Conservation (phyloP, 1,140 invertebrate genomes). For the Triops longicaudatus region DNA sequence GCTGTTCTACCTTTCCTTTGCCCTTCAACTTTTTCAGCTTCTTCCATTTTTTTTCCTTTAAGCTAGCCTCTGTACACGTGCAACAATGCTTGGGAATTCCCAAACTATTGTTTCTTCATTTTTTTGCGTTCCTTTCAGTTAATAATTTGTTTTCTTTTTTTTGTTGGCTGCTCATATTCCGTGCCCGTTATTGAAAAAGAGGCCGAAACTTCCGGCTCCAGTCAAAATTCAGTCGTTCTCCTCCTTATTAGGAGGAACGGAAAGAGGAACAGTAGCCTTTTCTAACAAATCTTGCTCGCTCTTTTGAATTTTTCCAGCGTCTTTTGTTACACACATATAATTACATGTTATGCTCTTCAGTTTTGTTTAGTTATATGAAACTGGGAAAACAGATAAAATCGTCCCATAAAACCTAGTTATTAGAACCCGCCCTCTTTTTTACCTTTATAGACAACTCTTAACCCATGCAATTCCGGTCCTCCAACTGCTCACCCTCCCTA, state of each 20-base stretch:
- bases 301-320: background rate
- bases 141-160: background rate
- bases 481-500: background rate
- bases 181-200: slow-evolving; percentile 1
- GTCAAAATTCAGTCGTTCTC: background rate
- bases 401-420: background rate
- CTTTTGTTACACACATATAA: background rate
- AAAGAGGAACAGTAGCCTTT: background rate
- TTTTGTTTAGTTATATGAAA: background rate
- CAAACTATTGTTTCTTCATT: background rate
- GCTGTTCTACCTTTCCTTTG: background rate
- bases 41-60: background rate
- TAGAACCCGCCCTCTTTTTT: background rate
- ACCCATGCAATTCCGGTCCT: background rate
- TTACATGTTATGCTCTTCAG: background rate
- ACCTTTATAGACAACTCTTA: background rate
- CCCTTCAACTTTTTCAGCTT: background rate
- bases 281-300: background rate
- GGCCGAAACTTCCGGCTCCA: background rate
- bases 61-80: background rate
- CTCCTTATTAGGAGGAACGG: too few relatives aligned
- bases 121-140: background rate
- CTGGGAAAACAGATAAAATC: background rate
- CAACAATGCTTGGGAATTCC: background rate
- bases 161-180: background rate